Evolutionary conservation across 2,113 vertebrate genomes (phyloP).

Genomic region (Crotalus horridus): DNA sequence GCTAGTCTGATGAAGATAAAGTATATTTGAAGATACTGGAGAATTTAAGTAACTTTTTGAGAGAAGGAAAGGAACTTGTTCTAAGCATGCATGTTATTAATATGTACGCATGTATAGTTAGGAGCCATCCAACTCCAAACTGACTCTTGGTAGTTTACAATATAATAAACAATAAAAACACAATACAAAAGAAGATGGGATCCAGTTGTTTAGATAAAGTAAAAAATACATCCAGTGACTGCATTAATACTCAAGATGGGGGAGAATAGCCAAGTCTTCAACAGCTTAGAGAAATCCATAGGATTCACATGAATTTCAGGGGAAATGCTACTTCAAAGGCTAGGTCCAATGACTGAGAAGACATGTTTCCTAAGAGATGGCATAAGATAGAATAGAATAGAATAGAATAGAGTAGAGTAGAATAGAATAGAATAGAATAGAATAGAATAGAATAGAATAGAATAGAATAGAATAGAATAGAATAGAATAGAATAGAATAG

Average conservation of each 20-base stretch:
- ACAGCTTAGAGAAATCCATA: background rate
- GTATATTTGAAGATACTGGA: slow-evolving; percentile 28
- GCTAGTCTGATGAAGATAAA: slow-evolving; percentile 27
- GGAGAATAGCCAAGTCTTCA: too few relatives aligned
- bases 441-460: background rate
- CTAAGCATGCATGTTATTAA: slow-evolving; percentile 4
- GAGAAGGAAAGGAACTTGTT: slow-evolving; percentile 21
- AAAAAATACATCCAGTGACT: too few relatives aligned
- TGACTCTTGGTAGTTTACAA: background rate
- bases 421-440: too few relatives aligned
- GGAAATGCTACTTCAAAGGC: background rate
- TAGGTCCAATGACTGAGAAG: background rate
- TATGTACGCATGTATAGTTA: background rate
- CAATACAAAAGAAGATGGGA: too few relatives aligned
- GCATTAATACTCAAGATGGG: too few relatives aligned
- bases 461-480: too few relatives aligned
- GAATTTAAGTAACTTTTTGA: slow-evolving; percentile 35
- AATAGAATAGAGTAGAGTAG: background rate
- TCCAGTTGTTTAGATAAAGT: too few relatives aligned
- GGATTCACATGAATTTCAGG: background rate
- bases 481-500: background rate
- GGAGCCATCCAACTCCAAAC: background rate
- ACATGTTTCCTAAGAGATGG: background rate
- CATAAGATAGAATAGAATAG: too few relatives aligned
- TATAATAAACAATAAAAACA: background rate